These are phyloP conservation scores for Sycophaga agraensis DNA, from an alignment of 1,140 invertebrate genomes.

Conservation along the genomic window DNA sequence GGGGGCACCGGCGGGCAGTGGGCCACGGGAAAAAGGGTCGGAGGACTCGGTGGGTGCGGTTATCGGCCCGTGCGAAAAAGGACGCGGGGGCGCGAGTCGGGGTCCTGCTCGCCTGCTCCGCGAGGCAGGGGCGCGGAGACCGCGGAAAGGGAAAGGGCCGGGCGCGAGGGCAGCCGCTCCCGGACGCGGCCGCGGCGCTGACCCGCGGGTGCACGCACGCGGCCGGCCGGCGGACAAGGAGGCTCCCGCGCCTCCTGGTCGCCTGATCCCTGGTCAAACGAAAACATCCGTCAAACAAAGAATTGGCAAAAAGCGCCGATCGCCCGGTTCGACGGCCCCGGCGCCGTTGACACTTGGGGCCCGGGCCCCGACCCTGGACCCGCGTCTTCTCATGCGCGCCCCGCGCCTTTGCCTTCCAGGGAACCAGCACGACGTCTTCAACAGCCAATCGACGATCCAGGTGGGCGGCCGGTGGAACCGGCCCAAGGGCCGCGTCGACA, in stretches of 20 bases:
- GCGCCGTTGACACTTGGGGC: neutral
- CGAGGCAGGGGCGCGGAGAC: slow-evolving; percentile 43
- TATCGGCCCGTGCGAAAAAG: no score
- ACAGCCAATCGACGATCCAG: slow-evolving; percentile 85
- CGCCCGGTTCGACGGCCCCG: neutral
- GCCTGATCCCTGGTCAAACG: slow-evolving; percentile 44
- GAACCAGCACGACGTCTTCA: slow-evolving; percentile 86
- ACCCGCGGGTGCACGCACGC: no score
- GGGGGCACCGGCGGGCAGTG: no score
- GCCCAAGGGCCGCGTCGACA: slow-evolving; percentile 68
- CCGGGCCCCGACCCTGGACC: neutral
- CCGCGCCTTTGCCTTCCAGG: slow-evolving; percentile 58
- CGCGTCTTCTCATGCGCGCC: neutral
- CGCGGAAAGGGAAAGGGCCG: slow-evolving; percentile 34
- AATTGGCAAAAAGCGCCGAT: slow-evolving; percentile 31
- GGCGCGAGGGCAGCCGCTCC: neutral
- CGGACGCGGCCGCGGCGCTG: neutral
- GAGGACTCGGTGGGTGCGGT: no score
- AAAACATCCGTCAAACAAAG: slow-evolving; percentile 39
- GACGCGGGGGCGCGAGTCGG: no score
- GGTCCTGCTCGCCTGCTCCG: slow-evolving; percentile 41
- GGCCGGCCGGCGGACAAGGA: no score
- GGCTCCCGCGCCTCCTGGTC: slow-evolving; percentile 31
- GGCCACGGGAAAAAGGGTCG: neutral
- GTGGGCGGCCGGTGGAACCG: slow-evolving; percentile 83